A percentile compares a stretch with the other conserved stretches of the same genome.
phyloP scores from a whole-genome alignment of 1,140 invertebrate species.

The Dendrolimus kikuchii region DNA sequence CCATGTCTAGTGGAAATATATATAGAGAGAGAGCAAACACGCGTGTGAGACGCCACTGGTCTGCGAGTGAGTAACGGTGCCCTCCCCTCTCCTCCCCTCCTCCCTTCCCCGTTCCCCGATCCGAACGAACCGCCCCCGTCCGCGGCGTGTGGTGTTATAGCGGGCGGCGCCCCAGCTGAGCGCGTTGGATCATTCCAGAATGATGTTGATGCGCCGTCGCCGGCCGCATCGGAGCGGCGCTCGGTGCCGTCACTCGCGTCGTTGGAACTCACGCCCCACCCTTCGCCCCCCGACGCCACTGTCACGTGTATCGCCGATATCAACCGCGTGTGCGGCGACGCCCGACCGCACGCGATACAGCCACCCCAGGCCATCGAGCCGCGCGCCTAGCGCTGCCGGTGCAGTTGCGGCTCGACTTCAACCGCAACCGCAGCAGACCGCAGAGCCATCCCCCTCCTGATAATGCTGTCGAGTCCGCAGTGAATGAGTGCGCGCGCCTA shows the following conservation, averaged over 20 bases:
- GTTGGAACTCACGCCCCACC: slow-evolving; percentile 16
- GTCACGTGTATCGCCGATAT: slow-evolving; percentile 18
- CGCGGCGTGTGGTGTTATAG: slow-evolving; percentile 36
- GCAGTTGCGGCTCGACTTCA: slow-evolving; percentile 10
- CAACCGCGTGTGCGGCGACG: slow-evolving; percentile 25
- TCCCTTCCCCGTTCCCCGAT: neutral
- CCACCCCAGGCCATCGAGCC: slow-evolving; percentile 15
- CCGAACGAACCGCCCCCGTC: slow-evolving; percentile 1
- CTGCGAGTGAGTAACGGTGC: slow-evolving; percentile 56
- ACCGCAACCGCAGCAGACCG: slow-evolving; percentile 12
- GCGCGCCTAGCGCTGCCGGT: slow-evolving; percentile 18
- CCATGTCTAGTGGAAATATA: too few species aligned
- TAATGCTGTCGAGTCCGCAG: slow-evolving; percentile 1
- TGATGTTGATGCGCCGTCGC: slow-evolving; percentile 63
- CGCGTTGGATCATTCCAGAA: slow-evolving; percentile 66
- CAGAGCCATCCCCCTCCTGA: slow-evolving; percentile 11
- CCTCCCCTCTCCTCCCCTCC: slow-evolving; percentile 16
- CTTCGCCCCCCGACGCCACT: slow-evolving; percentile 27
- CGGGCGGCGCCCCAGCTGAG: slow-evolving; percentile 55
- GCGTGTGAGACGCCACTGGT: slow-evolving; percentile 15
- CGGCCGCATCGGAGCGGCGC: slow-evolving; percentile 21
- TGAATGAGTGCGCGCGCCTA: too few species aligned
- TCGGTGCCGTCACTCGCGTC: slow-evolving; percentile 14
- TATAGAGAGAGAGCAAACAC: slow-evolving; percentile 17
- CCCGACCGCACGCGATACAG: slow-evolving; percentile 25